Base-by-base conservation (phyloP, 2,797 vertebrate genomes). In the Vireo griseus region DNA sequence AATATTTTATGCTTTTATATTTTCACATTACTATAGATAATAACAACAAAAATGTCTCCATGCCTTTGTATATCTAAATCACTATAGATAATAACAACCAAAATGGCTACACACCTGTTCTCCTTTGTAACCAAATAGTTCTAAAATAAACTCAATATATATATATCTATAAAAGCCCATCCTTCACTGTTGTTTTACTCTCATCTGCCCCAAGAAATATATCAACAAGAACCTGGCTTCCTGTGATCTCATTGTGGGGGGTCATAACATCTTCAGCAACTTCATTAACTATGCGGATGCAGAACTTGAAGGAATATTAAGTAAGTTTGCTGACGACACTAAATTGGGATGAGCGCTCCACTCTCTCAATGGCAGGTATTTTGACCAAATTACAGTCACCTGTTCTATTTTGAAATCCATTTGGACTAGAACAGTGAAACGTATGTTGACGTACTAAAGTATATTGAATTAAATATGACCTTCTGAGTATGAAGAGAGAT, bases 381-480 rank as follows among this genome's bases (percentile, higher is more conserved):
- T 58, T 80, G 42, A 40, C 5, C 54, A 86, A 44, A 18, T 44
- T 63, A 42, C 15, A 29, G 35, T 65, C 50, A 50, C 6, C 26
- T 68, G 16, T 37, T 51, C 47, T 73, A 4, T 57, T 88, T 67
- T 81, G 58, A 91, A 90, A 50, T 13, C 16, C 22, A 54, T 19
- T 88, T 87, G 52, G 44, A 90, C 13, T 26, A 45, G n/a, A 72
- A 61, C 25, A 81, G 44, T 82, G 51, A 93, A 93, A 92, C 0
- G 0, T 54, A 4, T 55, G 55, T 50, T 80, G 65, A 75, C 59
- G 26, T 59, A 37, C 6, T 69, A 76, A 82, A 80, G 4, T 69
- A 59, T 83, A 72, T 63, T 90, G 31, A 95, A 94, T 94, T 80
- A 90, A 91, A 86, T 93, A 85, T 81, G 77, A 66, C 17, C 58